Evolutionary conservation across 2,797 vertebrate genomes (phyloP), one percentile per base, ranked within the genome.

Genomic region (Phyllotis vaccarum): DNA sequence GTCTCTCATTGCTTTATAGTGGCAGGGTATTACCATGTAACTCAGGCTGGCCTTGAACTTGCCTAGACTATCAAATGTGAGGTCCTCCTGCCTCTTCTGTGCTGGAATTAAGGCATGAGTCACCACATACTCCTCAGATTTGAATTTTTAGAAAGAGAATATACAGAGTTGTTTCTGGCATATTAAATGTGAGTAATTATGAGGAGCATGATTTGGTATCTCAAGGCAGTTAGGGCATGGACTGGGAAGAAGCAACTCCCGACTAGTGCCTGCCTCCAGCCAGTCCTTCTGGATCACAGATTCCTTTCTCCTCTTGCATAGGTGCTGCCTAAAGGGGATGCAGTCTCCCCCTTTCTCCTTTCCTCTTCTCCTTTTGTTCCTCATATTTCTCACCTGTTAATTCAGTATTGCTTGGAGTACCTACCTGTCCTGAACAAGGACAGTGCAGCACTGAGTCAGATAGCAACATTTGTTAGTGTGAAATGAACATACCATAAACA

Each of bases 91-190:
- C 40, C 54, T 34, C 29, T 22, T 56, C 29, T 16, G 37, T 43
- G 54, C 52, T 43, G 19, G 19, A 60, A 60, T 88, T 88, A 17
- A 88, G 86, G 37, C 37, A 43, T 34, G 54, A 43, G 27, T 54
- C 54, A 60, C 13, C 27, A 60, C 27, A 75, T 54, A 56, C n/a
- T 14, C 34, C 37, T 60, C 37, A 90, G 31, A 83, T 91, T 93
- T 95, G 14, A 91, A 83, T 95, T 96, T 96, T 92, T 89, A 91
- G 76, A 90, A 90, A 56, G 62, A 83, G 40, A 96, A 14, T 75
- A 49, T 43, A 19, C 7, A 46, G 49, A 56, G 16, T 90, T 95
- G 17, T 31, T 58, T 93, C 16, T 85, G 75, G 3, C 93, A 31
- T 46, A 93, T 95, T 86, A 95, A 95, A 27, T 79, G 31, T 64